Evolutionary conservation across 92 coral and sea anemone genomes (phyloP).

Genomic region (Epizoanthus ramosus): DNA sequence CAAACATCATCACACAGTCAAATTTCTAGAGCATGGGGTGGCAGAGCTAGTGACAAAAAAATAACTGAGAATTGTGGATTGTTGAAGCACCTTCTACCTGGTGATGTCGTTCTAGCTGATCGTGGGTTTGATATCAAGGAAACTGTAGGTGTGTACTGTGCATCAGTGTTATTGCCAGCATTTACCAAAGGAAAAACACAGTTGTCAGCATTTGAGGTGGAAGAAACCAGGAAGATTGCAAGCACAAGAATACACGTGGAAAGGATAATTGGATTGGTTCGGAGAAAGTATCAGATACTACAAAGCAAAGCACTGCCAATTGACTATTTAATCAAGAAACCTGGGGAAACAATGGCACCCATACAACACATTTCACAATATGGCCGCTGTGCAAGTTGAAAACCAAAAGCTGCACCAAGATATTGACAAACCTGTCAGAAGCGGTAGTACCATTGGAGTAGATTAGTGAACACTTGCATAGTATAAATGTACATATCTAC

Average conservation of each 20-base stretch:
- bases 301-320: constrained; percentile 52
- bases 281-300: constrained; percentile 48
- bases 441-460: constrained; percentile 49
- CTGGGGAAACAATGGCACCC: constrained; percentile 38
- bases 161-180: neutral
- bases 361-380: no score
- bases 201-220: constrained; percentile 49
- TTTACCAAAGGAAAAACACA: no score
- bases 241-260: constrained; percentile 47
- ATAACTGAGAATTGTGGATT: no score
- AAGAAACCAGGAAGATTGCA: constrained; percentile 52
- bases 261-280: constrained; percentile 43
- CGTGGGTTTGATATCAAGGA: no score
- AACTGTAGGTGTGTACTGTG: no score
- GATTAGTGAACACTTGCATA: neutral
- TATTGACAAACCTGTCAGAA: constrained; percentile 46
- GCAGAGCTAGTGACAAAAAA: neutral
- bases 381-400: no score
- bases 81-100: no score
- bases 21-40: neutral
- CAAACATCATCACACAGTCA: neutral
- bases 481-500: no score
- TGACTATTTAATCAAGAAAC: constrained; percentile 14
- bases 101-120: no score
- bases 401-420: no score